A percentile compares a stretch with the other conserved stretches of the same genome.
Evolutionary conservation across 2,797 vertebrate species (phyloP).

Genomic region (Cirrhinus molitorella): DNA sequence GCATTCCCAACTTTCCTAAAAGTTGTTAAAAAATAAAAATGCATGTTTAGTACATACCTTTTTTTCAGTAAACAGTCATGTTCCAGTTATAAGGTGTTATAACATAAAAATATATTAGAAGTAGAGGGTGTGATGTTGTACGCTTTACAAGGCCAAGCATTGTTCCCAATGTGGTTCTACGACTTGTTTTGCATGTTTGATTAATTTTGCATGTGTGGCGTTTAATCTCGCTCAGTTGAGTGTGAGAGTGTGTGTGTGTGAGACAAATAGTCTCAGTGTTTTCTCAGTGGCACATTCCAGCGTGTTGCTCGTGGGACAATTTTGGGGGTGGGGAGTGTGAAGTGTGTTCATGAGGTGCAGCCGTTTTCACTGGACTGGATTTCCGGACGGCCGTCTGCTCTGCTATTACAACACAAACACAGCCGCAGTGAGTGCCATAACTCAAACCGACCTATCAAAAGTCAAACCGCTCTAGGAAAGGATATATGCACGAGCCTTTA

Average conservation of each 20-base stretch:
- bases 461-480: not conserved
- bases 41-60: too few relatives aligned
- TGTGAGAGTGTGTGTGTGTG: not conserved
- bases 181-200: conserved; percentile 35
- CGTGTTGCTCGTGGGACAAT: conserved; percentile 33
- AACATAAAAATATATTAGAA: not conserved
- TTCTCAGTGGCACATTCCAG: conserved; percentile 55
- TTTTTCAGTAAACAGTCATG: not conserved
- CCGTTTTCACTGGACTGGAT: conserved; percentile 54
- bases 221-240: not conserved
- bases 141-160: not conserved
- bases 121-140: conserved; percentile 11
- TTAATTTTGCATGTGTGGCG: conserved; percentile 42
- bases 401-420: conserved; percentile 59
- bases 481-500: conserved; percentile 3
- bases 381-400: conserved; percentile 55
- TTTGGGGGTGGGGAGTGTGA: conserved; percentile 31
- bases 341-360: conserved; percentile 52
- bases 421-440: conserved; percentile 28
- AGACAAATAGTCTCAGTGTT: not conserved
- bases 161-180: not conserved
- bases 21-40: too few relatives aligned
- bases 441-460: conserved; percentile 40
- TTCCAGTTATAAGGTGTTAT: not conserved
- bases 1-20: not conserved